Base-by-base conservation (phyloP, 2,797 vertebrate species). In the Gymnothorax javanicus region DNA sequence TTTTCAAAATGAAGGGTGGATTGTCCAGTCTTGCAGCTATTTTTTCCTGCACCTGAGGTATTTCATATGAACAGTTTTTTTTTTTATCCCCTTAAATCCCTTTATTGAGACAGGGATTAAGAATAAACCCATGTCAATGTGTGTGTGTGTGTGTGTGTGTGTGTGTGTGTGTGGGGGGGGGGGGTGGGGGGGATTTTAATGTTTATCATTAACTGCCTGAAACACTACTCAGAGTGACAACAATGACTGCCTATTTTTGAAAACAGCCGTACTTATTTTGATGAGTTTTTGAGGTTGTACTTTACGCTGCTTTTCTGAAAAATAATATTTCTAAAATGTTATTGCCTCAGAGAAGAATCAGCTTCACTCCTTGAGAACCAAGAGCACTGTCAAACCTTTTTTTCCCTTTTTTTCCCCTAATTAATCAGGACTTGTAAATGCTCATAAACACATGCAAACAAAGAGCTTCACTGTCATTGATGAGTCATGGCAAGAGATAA, bases 71-170 rank as follows among this genome's bases (percentile, higher is more conserved):
- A 52, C 82, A 62, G 56, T 87, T 89, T 82, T 84, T 89, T 82
- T 84, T 43, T 43, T 43, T 43, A 43, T 43, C 33, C 33, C 33
- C 60, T 82, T 84, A 87, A 85, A 85, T 57, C 8, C 20, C 56
- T 82, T 90, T 89, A 87, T 86, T 88, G 83, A 58, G 58, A 69
- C n/a, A 84, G 79, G 85, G 73, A 88, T 89, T 88, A 89, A 75
- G 52, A 1, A 11, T 56, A 82, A 87, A 83, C 52, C 57, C 33
- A 87, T 87, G 59, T 75, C 73, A 84, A 69, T 87, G 50, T 25
- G 33, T 15, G 33, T 43, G 33, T 43, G 33, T 1, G 33, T 43
- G 33, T 43, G 33, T 43, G 33, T 43, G 33, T 43, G 33, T 43
- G 33, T 43, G 33, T 43, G 33, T 43, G 33, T 83, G 71, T 25